Evolutionary conservation across 2,113 vertebrate genomes (phyloP).

Genomic region (Sinocyclocheilus anshuiensis): DNA sequence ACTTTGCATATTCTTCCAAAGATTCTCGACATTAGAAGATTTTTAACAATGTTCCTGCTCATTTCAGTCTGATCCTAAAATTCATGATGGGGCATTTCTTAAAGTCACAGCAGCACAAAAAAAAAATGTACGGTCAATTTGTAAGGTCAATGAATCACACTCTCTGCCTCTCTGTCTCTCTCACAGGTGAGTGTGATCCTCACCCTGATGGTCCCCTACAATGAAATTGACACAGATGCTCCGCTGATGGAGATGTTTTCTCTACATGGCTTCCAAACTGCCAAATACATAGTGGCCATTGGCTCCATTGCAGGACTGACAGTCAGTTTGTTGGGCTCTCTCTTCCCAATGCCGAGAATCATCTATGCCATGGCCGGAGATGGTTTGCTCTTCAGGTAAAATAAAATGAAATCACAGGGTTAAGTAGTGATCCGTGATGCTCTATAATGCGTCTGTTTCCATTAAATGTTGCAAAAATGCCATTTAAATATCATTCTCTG

Average conservation of each 20-base stretch:
- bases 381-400: conserved; percentile 93
- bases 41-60: neutral
- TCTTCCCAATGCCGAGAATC: conserved; percentile 95
- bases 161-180: neutral
- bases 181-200: conserved; percentile 92
- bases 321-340: conserved; percentile 93
- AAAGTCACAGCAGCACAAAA: neutral
- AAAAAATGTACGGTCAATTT: neutral
- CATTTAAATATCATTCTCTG: conserved; percentile 25
- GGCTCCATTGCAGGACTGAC: conserved; percentile 93
- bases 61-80: neutral
- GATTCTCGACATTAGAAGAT: neutral
- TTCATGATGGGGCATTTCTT: neutral
- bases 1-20: neutral
- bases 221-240: conserved; percentile 89
- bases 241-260: conserved; percentile 99
- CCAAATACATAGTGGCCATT: conserved; percentile 93
- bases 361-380: conserved; percentile 99
- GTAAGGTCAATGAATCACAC: neutral
- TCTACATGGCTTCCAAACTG: conserved; percentile 85
- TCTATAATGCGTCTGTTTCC: neutral
- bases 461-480: neutral
- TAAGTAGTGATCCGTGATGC: neutral
- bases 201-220: conserved; percentile 93
- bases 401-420: conserved; percentile 54